Conservation (phyloP, 2,113 vertebrate species). For the Laticauda colubrina region DNA sequence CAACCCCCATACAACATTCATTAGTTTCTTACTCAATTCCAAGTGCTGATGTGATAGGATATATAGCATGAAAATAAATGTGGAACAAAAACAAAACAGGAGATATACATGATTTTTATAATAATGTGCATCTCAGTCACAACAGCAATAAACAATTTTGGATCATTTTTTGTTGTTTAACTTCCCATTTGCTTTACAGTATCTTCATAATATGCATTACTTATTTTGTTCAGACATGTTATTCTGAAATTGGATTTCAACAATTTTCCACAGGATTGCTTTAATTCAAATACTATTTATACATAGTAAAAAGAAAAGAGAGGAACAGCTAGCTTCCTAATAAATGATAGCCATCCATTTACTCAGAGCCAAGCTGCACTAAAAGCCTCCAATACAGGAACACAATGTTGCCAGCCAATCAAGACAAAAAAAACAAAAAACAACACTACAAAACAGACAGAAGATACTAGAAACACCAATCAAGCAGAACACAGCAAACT, state of each 20-base stretch:
- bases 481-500: too few species aligned
- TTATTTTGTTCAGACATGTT: constrained; percentile 3
- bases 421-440: too few species aligned
- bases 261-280: neutral
- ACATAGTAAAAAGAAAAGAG: neutral
- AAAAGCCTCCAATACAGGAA: too few species aligned
- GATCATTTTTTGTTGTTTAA: constrained; percentile 32
- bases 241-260: constrained; percentile 20
- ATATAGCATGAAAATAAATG: constrained; percentile 31
- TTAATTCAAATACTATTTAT: neutral
- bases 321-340: too few species aligned
- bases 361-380: too few species aligned
- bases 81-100: constrained; percentile 38
- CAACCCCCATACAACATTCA: constrained; percentile 15
- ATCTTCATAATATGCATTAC: neutral
- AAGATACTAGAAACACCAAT: too few species aligned
- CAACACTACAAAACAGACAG: too few species aligned
- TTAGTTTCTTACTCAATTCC: constrained; percentile 38
- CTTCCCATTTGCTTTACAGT: constrained; percentile 4
- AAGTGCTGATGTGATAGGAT: constrained; percentile 26
- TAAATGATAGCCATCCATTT: too few species aligned
- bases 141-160: constrained; percentile 41
- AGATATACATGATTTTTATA: constrained; percentile 33
- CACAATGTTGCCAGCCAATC: too few species aligned
- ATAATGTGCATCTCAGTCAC: constrained; percentile 34